phyloP scores from a whole-genome alignment of 2,888 invertebrate species.

The Melinaea marsaeus region DNA sequence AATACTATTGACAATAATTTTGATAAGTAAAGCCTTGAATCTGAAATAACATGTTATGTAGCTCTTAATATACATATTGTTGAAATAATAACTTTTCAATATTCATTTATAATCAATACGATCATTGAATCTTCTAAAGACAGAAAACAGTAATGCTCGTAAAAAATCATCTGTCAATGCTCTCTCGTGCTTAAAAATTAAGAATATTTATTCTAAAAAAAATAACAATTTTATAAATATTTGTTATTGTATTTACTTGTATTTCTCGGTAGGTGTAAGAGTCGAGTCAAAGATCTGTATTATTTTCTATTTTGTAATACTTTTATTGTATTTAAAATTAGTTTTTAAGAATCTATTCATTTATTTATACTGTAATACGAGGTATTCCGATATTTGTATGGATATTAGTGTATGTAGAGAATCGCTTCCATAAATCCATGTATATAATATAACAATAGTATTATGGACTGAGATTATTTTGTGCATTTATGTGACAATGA shows the following conservation, averaged over 20 bases:
- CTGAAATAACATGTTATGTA: too few species aligned
- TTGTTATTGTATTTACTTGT: constrained; percentile 62
- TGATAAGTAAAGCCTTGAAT: too few species aligned
- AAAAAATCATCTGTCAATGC: constrained; percentile 47
- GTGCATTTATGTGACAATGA: constrained; percentile 56
- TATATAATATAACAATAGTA: constrained; percentile 63
- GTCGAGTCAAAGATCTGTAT: constrained; percentile 78
- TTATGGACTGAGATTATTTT: constrained; percentile 73
- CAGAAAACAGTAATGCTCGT: background rate
- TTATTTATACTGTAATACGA: constrained; percentile 75
- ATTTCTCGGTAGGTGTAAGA: constrained; percentile 70
- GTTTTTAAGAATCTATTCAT: constrained; percentile 58
- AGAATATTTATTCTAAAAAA: constrained; percentile 69
- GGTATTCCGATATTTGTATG: constrained; percentile 71
- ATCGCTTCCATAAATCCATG: constrained; percentile 62
- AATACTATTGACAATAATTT: too few species aligned
- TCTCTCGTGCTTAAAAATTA: constrained; percentile 64
- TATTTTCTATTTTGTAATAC: constrained; percentile 77
- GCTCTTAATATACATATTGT: too few species aligned
- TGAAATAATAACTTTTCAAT: too few species aligned
- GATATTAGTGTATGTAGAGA: constrained; percentile 58
- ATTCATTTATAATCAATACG: too few species aligned
- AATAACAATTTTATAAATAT: constrained; percentile 57
- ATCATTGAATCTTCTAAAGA: too few species aligned
- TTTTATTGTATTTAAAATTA: constrained; percentile 70